A percentile compares a stretch with the other conserved stretches of the same genome.
These are phyloP conservation scores for Melanotaenia parkinsoni DNA, from an alignment of 2,797 vertebrate species.

Conservation along the genomic window DNA sequence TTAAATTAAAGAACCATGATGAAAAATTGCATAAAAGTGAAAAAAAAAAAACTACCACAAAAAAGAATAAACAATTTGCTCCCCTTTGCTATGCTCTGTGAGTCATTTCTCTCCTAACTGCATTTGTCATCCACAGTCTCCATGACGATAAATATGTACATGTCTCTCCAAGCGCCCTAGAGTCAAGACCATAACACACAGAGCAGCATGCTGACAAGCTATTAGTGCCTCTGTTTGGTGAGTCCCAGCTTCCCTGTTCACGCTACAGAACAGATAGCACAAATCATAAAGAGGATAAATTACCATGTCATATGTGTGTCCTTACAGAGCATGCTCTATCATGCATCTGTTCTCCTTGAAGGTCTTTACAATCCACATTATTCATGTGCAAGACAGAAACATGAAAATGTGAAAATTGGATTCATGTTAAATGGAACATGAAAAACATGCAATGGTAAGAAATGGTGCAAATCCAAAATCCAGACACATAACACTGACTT, in stretches of 20 bases:
- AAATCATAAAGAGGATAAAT: conserved; percentile 56
- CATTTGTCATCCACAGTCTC: conserved; percentile 22
- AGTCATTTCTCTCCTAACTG: conserved; percentile 17
- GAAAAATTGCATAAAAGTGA: background rate
- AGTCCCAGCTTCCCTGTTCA: conserved; percentile 28
- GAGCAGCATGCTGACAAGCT: conserved; percentile 28
- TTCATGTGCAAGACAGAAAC: conserved; percentile 51
- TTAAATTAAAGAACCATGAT: background rate
- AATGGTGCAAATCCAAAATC: conserved; percentile 34
- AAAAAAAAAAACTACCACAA: background rate
- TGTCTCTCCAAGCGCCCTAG: conserved; percentile 11
- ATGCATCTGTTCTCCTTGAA: conserved; percentile 29
- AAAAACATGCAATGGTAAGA: conserved; percentile 42
- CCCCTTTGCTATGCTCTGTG: conserved; percentile 3
- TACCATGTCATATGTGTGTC: conserved; percentile 39
- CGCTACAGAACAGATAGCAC: conserved; percentile 45
- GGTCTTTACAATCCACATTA: conserved; percentile 43
- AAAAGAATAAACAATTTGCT: background rate
- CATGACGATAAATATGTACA: conserved; percentile 29
- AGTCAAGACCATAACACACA: conserved; percentile 24
- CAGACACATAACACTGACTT: conserved; percentile 52
- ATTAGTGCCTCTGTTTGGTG: background rate
- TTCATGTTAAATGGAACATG: conserved; percentile 69
- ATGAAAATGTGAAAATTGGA: conserved; percentile 54
- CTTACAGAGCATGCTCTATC: conserved; percentile 17